Conservation (phyloP, 2,113 vertebrate species). For the Epinephelus lanceolatus region DNA sequence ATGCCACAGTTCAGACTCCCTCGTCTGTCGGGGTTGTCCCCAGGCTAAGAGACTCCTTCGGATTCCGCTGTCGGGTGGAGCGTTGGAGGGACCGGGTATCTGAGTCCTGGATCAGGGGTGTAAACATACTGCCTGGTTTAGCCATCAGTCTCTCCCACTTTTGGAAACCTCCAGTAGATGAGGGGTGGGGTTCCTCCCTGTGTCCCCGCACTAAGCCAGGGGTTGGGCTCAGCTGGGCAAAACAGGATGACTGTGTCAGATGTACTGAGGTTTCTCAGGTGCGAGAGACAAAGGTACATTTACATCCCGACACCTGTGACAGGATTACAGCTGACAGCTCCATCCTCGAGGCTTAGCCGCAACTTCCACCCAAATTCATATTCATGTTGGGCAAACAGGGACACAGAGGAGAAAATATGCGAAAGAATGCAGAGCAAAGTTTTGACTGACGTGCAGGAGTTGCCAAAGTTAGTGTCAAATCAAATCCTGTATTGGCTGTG, state of each 20-base stretch:
- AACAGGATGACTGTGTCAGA: constrained; percentile 68
- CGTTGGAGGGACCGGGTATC: constrained; percentile 9
- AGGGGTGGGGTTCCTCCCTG: constrained; percentile 27
- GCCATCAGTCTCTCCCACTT: constrained; percentile 49
- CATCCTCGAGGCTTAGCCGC: constrained; percentile 52
- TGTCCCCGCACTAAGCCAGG: constrained; percentile 28
- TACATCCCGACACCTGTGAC: constrained; percentile 57
- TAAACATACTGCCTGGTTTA: constrained; percentile 52
- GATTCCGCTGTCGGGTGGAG: constrained; percentile 59
- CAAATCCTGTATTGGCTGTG: constrained; percentile 8
- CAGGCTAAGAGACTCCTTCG: constrained; percentile 3
- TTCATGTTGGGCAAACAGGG: constrained; percentile 30
- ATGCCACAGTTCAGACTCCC: constrained; percentile 16
- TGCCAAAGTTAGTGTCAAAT: constrained; percentile 20
- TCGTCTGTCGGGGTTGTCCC: constrained; percentile 9
- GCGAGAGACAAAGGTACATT: constrained; percentile 73
- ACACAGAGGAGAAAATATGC: constrained; percentile 14
- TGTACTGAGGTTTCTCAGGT: constrained; percentile 55
- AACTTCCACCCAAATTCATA: constrained; percentile 56
- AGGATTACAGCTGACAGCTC: constrained; percentile 77
- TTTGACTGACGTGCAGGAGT: constrained; percentile 23
- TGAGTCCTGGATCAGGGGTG: constrained; percentile 18
- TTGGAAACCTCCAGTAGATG: constrained; percentile 33
- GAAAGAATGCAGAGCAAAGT: constrained; percentile 15
- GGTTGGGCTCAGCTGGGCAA: constrained; percentile 32